Evolutionary conservation across 2,888 invertebrate species (phyloP), one percentile per base, ranked within the genome.

Genomic region (Leptura quadrifasciata): DNA sequence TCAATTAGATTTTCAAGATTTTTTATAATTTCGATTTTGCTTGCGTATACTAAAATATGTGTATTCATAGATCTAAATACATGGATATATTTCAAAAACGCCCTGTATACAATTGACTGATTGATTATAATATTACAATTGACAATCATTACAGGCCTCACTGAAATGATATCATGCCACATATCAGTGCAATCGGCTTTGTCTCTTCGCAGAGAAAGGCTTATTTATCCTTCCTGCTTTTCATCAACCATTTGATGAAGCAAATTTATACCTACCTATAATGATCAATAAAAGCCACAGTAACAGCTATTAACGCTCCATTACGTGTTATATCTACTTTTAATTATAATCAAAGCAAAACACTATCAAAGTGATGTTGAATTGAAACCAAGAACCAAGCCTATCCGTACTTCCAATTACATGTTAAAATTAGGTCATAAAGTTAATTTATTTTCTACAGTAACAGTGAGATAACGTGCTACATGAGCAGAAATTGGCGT

Each of bases 381-480:
- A 69, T 58, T 69, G 65, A 65, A 71, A 35, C 64, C 72, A 64
- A 58, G 65, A 71, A 35, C 64, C 72, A 64, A 58, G 65, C 72
- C 72, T 31, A 24, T 57, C 63, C 35, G 47, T 61, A 31, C 21
- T 63, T 17, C 17, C 31, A 35, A 65, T 72, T 72, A 57, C 65
- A 55, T 18, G 20, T 20, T 58, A 35, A 65, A 72, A 72, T 64
- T 72, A 54, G 72, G 64, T 72, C 64, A 47, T 54, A 72, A 65
- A 64, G 72, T 72, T 54, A 15, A 65, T 72, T 72, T 72, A 64
- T 64, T 65, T 61, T 47, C 54, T 57, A 17, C 64, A 39, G 21
- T 24, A 31, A 39, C 31, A 35, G 39, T 57, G 58, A 69, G 57
- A 58, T 69, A 58, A 35, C 69, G 39, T 68, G 68, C 55, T 68